Evolutionary conservation across 1,140 invertebrate species (phyloP).

Genomic region (Lethrus apterus): DNA sequence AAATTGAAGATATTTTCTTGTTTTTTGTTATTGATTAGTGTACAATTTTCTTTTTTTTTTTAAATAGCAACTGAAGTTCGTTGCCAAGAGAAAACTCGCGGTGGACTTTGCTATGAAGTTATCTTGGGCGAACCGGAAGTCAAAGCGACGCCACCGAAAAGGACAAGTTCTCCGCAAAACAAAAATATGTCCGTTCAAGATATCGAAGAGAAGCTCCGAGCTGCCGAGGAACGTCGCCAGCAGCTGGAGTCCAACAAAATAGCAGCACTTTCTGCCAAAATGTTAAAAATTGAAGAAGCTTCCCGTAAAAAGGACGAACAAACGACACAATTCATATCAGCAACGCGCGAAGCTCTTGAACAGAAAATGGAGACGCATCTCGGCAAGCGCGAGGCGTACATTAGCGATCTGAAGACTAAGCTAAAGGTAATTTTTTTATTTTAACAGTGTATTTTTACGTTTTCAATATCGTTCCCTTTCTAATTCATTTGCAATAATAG

Average conservation of each 20-base stretch:
- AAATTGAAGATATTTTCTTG: too few relatives aligned
- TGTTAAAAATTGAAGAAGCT: constrained; percentile 83
- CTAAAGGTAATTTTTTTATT: constrained; percentile 61
- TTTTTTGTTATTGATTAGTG: neutral
- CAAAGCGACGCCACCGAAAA: constrained; percentile 64
- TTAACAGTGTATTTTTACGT: constrained; percentile 12
- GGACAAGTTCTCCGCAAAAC: constrained; percentile 54
- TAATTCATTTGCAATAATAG: constrained; percentile 28
- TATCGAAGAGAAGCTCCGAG: constrained; percentile 84
- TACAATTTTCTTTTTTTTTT: constrained; percentile 14
- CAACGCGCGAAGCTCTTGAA: constrained; percentile 78
- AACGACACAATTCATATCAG: constrained; percentile 70
- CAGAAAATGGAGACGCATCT: constrained; percentile 82
- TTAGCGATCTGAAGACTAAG: constrained; percentile 77
- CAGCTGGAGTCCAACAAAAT: constrained; percentile 78
- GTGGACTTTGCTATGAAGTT: constrained; percentile 87
- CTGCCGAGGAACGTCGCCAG: constrained; percentile 83
- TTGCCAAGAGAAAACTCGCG: constrained; percentile 81
- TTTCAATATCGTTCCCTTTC: neutral
- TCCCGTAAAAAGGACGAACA: constrained; percentile 82
- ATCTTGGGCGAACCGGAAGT: constrained; percentile 82
- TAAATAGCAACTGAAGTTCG: constrained; percentile 74
- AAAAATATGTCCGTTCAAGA: constrained; percentile 65
- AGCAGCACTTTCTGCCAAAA: constrained; percentile 69
- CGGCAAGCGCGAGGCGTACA: constrained; percentile 82